Evolutionary conservation across 1,140 invertebrate species (phyloP).

Genomic region (Sinella curviseta): DNA sequence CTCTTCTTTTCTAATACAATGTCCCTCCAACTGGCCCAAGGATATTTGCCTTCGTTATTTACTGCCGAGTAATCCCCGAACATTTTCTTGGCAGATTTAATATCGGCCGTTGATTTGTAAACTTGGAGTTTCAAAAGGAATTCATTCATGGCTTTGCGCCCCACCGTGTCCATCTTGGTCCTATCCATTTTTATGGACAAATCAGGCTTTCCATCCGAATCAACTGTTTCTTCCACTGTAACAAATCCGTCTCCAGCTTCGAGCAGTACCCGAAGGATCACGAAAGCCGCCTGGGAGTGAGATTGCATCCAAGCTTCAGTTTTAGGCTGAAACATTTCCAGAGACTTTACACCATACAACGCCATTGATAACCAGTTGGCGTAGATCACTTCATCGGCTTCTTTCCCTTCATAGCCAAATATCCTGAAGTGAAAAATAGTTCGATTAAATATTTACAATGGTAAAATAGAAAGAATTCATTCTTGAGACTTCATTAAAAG

Average conservation of each 20-base stretch:
- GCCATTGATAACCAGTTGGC: slow-evolving; percentile 87
- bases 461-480: background rate
- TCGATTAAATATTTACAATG: background rate
- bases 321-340: slow-evolving; percentile 88
- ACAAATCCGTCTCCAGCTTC: slow-evolving; percentile 83
- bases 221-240: slow-evolving; percentile 67
- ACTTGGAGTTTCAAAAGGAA: slow-evolving; percentile 69
- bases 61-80: slow-evolving; percentile 80
- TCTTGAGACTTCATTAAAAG: background rate
- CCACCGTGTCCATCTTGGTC: slow-evolving; percentile 76
- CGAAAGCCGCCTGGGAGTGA: slow-evolving; percentile 84
- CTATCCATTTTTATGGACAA: slow-evolving; percentile 77
- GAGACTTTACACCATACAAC: slow-evolving; percentile 75
- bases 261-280: slow-evolving; percentile 79
- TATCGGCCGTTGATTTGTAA: slow-evolving; percentile 84
- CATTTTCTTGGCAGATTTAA: slow-evolving; percentile 69
- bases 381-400: slow-evolving; percentile 81
- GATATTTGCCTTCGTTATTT: slow-evolving; percentile 62
- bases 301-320: slow-evolving; percentile 86
- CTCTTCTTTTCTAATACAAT: slow-evolving; percentile 85
- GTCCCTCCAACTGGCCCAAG: slow-evolving; percentile 78
- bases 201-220: slow-evolving; percentile 73
- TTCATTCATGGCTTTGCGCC: slow-evolving; percentile 77
- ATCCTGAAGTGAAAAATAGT: slow-evolving; percentile 62
- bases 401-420: slow-evolving; percentile 75